These are phyloP conservation scores for Ophonus ardosiacus DNA, from an alignment of 2,888 invertebrate genomes.

Conservation along the genomic window DNA sequence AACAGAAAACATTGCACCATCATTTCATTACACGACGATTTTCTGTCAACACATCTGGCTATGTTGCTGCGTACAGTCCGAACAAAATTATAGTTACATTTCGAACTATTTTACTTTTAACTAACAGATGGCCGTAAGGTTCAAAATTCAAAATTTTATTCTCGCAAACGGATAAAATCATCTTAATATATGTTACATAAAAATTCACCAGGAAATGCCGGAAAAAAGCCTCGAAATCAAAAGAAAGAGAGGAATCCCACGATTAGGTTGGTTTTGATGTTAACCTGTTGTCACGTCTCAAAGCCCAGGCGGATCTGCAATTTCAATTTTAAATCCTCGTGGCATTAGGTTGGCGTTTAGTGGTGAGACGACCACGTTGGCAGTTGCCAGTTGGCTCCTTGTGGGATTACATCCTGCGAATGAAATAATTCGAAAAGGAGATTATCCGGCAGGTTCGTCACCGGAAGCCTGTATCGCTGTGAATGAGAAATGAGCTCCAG, in stretches of 20 bases:
- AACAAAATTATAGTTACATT: too few species aligned
- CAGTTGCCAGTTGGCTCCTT: conserved; percentile 13
- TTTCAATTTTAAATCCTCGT: conserved; percentile 56
- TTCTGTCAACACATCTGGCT: too few species aligned
- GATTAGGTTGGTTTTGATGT: conserved; percentile 42
- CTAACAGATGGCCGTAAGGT: too few species aligned
- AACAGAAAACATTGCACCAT: too few species aligned
- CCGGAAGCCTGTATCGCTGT: conserved; percentile 48
- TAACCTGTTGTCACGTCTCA: conserved; percentile 54
- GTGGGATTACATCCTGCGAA: conserved; percentile 49
- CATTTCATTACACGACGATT: too few species aligned
- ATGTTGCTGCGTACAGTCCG: too few species aligned
- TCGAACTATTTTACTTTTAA: too few species aligned
- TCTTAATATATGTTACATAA: neutral
- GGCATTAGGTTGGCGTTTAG: conserved; percentile 48
- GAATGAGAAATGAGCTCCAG: conserved; percentile 56
- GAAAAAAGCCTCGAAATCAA: conserved; percentile 22
- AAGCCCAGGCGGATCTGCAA: conserved; percentile 40
- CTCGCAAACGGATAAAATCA: neutral
- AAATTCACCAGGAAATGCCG: neutral
- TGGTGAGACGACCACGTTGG: neutral
- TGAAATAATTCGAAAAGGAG: conserved; percentile 59
- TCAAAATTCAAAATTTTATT: too few species aligned
- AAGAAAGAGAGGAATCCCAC: conserved; percentile 22
- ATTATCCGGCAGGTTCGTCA: conserved; percentile 55